phyloP scores from a whole-genome alignment of 2,888 invertebrate genomes.

The Eupithecia tripunctaria region DNA sequence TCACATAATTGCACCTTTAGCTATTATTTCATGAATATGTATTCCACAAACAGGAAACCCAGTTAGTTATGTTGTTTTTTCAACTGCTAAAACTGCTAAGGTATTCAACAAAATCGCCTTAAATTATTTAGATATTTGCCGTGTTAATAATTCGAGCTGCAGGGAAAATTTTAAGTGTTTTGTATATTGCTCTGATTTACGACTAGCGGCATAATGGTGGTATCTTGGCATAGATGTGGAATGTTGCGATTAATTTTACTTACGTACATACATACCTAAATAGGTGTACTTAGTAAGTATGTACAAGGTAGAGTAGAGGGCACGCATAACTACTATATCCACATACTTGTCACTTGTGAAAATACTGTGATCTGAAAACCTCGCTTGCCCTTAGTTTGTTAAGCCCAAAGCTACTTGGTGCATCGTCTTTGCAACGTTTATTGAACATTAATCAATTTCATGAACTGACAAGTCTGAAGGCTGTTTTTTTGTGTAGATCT shows the following conservation, averaged over 20 bases:
- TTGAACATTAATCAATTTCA: constrained; percentile 28
- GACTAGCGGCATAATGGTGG: constrained; percentile 18
- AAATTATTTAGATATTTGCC: constrained; percentile 31
- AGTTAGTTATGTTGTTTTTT: constrained; percentile 27
- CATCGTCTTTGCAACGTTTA: constrained; percentile 1
- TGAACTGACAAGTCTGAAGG: constrained; percentile 34
- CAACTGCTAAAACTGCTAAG: not conserved
- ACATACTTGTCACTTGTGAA: not conserved
- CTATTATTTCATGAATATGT: constrained; percentile 27
- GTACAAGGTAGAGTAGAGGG: not conserved
- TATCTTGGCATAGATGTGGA: constrained; percentile 31
- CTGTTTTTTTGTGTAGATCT: constrained; percentile 31
- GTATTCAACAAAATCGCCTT: constrained; percentile 27
- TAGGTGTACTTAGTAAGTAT: not conserved
- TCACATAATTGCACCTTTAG: constrained; percentile 9
- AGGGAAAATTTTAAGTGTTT: constrained; percentile 34
- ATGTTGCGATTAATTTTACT: constrained; percentile 16
- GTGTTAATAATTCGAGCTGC: constrained; percentile 33
- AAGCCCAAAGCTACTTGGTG: not conserved
- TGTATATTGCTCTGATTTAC: constrained; percentile 31
- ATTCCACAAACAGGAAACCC: constrained; percentile 28
- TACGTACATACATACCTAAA: not conserved
- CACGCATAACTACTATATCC: no score
- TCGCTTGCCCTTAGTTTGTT: no score
- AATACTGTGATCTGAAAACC: not conserved